These are phyloP conservation scores for Knipowitschia caucasica DNA, from an alignment of 2,797 vertebrate species.

Conservation along the genomic window DNA sequence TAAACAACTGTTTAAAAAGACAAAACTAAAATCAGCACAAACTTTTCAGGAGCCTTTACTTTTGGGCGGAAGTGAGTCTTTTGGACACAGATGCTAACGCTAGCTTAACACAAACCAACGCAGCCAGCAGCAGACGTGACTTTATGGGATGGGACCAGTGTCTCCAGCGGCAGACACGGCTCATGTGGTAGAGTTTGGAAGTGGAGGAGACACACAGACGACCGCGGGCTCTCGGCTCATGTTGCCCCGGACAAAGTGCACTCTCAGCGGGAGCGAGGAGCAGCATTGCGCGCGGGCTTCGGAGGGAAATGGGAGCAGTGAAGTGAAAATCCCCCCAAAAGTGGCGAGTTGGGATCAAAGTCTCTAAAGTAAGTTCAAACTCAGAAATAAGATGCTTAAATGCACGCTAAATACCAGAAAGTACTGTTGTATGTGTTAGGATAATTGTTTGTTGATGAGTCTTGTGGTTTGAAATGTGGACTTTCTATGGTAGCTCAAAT, in stretches of 20 bases:
- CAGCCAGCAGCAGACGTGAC: slow-evolving; percentile 21
- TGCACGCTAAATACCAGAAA: fast-evolving
- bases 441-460: background rate
- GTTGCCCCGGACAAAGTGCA: slow-evolving; percentile 14
- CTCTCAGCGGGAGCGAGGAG: slow-evolving; percentile 17
- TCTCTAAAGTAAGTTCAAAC: slow-evolving; percentile 51
- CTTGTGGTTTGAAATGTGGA: slow-evolving; percentile 4
- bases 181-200: slow-evolving; percentile 19
- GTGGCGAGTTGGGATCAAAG: slow-evolving; percentile 35
- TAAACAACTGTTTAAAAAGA: no score
- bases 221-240: slow-evolving; percentile 8
- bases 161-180: slow-evolving; percentile 13
- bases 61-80: slow-evolving; percentile 25
- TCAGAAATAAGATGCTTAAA: background rate
- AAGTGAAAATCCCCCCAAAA: slow-evolving; percentile 49
- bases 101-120: slow-evolving; percentile 7
- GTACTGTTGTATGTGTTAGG: fast-evolving
- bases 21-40: background rate
- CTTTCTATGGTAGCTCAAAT: slow-evolving; percentile 48
- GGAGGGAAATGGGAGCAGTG: slow-evolving; percentile 58
- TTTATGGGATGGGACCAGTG: slow-evolving; percentile 51
- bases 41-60: background rate
- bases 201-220: slow-evolving; percentile 5
- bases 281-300: slow-evolving; percentile 30
- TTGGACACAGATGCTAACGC: background rate